Base-by-base conservation (phyloP, 2,113 vertebrate species). In the Mesocricetus auratus region DNA sequence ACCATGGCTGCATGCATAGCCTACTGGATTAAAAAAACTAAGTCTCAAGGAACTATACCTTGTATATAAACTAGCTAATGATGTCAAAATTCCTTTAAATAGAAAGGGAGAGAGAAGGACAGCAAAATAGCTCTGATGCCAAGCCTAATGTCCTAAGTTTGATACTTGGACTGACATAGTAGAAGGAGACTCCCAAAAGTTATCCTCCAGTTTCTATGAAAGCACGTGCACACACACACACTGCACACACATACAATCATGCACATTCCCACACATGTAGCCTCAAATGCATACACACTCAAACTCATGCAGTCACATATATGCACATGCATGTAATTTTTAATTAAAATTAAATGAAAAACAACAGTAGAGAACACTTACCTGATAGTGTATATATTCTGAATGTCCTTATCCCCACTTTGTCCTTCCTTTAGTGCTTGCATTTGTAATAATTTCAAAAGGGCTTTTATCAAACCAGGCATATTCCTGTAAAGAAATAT, bases 381-480 rank as follows among this genome's bases (percentile, higher is more conserved):
- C 99, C 99, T 99, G 98, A 99, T 99, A 77, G 99, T 99, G 96
- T 99, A 99, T 0, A 99, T 98, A 90, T 98, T 98, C 82, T 33
- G 83, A 98, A 98, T 98, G 78, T 83, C 66, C 0, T 96, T 93
- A 26, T 97, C 97, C 91, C 42, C 93, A 86, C 96, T 97, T 75
- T 98, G 97, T 93, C 96, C 98, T 96, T 97, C 95, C 50, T 98
- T 98, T 96, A 98, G 11, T 13, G 99, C 99, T 97, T 99, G 99
- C 97, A 99, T 99, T 93, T 99, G 99, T 36, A 99, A 98, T 91
- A 99, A 98, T 91, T 98, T 99, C 86, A 98, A 98, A 75, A 99
- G 97, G 74, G 99, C 98, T 98, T 99, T 99, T 33, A 99, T 97
- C 95, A 99, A 98, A n/a, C 99, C 99, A 22, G 99, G 99, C 39